Evolutionary conservation across 2,113 vertebrate species (phyloP).

Genomic region (Ptyas mucosa): DNA sequence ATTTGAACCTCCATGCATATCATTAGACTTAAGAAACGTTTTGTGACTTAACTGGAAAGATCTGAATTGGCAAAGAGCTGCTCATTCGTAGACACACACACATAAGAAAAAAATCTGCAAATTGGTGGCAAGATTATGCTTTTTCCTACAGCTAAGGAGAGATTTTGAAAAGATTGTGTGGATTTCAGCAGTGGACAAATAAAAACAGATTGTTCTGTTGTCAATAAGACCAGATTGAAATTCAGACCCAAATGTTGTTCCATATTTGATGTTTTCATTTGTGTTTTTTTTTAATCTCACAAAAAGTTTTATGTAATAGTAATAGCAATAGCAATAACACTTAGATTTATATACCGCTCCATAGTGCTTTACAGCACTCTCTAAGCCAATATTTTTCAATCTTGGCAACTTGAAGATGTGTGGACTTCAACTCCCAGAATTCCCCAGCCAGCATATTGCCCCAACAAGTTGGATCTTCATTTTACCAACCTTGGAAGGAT

Average conservation of each 20-base stretch:
- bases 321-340: not conserved
- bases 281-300: not conserved
- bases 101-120: not conserved
- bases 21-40: not conserved
- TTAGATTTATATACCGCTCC: not conserved
- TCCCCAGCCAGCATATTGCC: not conserved
- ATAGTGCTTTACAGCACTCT: not conserved
- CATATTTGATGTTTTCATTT: not conserved
- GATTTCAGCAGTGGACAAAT: not conserved
- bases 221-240: not conserved
- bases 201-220: not conserved
- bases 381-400: not conserved
- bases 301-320: not conserved
- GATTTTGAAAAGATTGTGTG: not conserved
- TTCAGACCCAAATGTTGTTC: not conserved
- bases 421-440: not conserved
- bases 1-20: fast-evolving
- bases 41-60: not conserved
- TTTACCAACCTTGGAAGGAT: not conserved
- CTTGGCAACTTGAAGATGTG: not conserved
- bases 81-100: not conserved
- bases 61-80: fast-evolving
- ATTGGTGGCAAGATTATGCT: not conserved
- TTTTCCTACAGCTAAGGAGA: not conserved
- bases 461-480: not conserved